A percentile compares a stretch with the other conserved stretches of the same genome.
These are phyloP conservation scores for Fregata magnificens DNA, from an alignment of 2,113 vertebrate genomes.

Conservation along the genomic window DNA sequence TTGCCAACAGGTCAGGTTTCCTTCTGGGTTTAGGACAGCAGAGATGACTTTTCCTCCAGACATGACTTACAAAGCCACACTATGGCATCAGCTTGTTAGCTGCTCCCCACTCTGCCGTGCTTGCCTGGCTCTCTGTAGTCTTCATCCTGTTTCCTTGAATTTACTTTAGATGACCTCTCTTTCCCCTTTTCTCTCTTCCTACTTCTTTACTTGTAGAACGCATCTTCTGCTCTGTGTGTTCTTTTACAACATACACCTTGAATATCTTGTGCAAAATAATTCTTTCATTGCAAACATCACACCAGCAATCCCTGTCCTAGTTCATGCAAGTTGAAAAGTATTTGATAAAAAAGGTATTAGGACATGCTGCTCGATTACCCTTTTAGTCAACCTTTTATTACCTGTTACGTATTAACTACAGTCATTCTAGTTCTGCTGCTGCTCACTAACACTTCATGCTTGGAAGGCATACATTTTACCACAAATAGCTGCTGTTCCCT, in stretches of 20 bases:
- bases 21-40: background rate
- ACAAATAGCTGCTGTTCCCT: background rate
- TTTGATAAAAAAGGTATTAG: background rate
- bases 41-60: background rate
- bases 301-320: background rate
- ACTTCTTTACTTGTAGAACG: background rate
- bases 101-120: background rate
- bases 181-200: background rate
- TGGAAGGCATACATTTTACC: background rate
- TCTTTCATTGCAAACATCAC: background rate
- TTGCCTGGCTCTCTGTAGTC: background rate
- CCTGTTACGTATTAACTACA: background rate
- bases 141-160: background rate
- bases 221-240: background rate
- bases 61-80: background rate
- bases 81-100: fast-evolving
- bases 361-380: background rate
- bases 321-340: background rate
- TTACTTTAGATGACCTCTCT: background rate
- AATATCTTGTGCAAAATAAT: background rate
- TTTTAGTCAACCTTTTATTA: background rate
- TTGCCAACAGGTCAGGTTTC: background rate
- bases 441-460: background rate
- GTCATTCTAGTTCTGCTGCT: background rate
- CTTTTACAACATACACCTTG: background rate